Evolutionary conservation across 1,140 invertebrate genomes (phyloP), one percentile per base, ranked within the genome.

Genomic region (Lanistes nyassanus): DNA sequence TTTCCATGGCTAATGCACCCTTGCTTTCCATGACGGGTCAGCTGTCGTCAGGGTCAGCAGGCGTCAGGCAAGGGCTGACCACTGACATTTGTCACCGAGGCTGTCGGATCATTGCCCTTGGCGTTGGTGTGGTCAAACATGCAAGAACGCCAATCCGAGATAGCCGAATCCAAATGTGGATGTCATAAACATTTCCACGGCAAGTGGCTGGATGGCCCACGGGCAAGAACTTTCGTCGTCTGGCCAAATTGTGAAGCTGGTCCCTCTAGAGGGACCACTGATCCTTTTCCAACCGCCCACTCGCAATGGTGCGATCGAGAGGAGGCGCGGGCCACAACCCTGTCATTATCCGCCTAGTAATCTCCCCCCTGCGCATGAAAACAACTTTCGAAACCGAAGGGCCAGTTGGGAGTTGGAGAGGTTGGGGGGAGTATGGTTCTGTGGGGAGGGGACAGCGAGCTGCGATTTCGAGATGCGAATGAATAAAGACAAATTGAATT

Each of bases 401-500:
- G 42, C 9, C 42, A 31, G 70, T 19, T 55, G 51, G 36, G 37
- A 72, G n/a, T n/a, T n/a, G n/a, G n/a, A n/a, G n/a, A n/a, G n/a
- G n/a, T n/a, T n/a, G n/a, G n/a, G n/a, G n/a, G n/a, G n/a, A n/a
- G n/a, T n/a, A n/a, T n/a, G n/a, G n/a, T n/a, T n/a, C n/a, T n/a
- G n/a, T n/a, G n/a, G n/a, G n/a, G n/a, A n/a, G n/a, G n/a, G n/a
- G n/a, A 56, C 39, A 72, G 56, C 55, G 70, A 72, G 56, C 60
- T 9, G 70, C 56, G 70, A 72, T 72, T 72, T 62, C 36, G 70
- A 72, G 56, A 62, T 11, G 76, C 21, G 66, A 66, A 74, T 78
- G 76, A 78, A 78, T 78, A 71, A 78, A 72, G 58, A 31, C 72
- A 70, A 78, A 78, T 78, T 78, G 76, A 78, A 78, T 78, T 78